Base-by-base conservation (phyloP, 2,113 vertebrate genomes). In the Monopterus albus region DNA sequence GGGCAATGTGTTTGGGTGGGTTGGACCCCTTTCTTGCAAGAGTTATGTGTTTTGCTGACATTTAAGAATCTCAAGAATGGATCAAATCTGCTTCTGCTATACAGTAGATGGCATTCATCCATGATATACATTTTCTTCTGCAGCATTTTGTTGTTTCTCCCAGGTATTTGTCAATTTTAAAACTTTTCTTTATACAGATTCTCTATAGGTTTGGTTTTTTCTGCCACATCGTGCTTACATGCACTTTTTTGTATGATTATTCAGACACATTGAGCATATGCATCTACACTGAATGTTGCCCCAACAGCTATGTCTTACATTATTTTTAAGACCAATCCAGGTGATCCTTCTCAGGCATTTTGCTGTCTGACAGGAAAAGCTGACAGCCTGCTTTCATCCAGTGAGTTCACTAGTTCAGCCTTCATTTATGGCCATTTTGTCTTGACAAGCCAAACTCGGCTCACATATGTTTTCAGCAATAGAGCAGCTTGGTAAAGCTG, bases 351-450 rank as follows among this genome's bases (percentile, higher is more conserved):
- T n/a, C 28, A 39, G n/a, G 6, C 8, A 14, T 5, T 2, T 65
- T 38, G 18, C 12, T 38, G 38, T 29, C 20, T 47, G 47, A 71
- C 45, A 23, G 29, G 5, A 43, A 39, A 49, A 42, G 8, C 21
- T 46, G 28, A 65, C 35, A 35, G 38, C 21, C 47, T 45, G 62
- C 43, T 79, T 59, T 50, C 18, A 23, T 57, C 17, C 36, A 43
- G 21, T 3, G 31, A 29, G 50, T 51, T 53, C 60, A 57, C n/a
- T 8, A 33, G 45, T 53, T 62, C 46, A 65, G 11, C 50, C 2
- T 4, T 42, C 15, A 26, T 25, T 47, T 23, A 25, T n/a, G n/a
- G 45, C 59, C 14, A 1, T 43, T 47, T 31, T 47, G 31, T 26
- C 33, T 46, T 38, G 35, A 31, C 6, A 6, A 15, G 11, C 9